phyloP scores from a whole-genome alignment of 2,113 vertebrate genomes.

The Chelonoidis abingdonii region DNA sequence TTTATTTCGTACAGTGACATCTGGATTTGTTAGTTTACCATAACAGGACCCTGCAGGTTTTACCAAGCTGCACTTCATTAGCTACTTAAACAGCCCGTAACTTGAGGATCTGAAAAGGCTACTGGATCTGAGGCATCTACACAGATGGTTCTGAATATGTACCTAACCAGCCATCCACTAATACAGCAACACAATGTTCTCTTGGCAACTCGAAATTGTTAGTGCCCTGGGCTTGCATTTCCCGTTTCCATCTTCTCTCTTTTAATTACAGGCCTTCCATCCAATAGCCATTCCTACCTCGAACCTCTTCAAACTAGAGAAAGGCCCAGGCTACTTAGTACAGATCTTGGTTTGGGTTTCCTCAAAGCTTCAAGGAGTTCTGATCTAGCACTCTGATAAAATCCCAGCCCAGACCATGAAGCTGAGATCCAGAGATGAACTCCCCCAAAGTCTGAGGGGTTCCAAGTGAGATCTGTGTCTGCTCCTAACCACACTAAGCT shows the following conservation, averaged over 20 bases:
- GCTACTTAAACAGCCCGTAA: background rate
- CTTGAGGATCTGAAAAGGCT: background rate
- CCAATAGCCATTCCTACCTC: background rate
- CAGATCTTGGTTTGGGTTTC: background rate
- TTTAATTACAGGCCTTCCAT: background rate
- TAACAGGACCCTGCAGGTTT: background rate
- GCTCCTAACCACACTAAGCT: background rate
- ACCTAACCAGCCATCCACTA: background rate
- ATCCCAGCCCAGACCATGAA: background rate
- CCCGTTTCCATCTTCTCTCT: conserved; percentile 47
- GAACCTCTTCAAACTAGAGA: background rate
- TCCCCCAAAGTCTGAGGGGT: background rate
- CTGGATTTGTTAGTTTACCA: background rate
- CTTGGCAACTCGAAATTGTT: background rate
- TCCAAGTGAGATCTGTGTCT: background rate
- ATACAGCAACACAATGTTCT: background rate
- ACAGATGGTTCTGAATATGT: background rate
- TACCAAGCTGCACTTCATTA: background rate
- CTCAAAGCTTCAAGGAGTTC: background rate
- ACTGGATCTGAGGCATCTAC: conserved; percentile 1
- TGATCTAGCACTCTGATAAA: background rate
- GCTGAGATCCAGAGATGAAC: background rate
- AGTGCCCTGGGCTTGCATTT: background rate
- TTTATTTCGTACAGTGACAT: background rate
- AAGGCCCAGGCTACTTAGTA: background rate